Evolutionary conservation across 1,140 invertebrate species (phyloP).

Genomic region (Drosophila trapezifrons): DNA sequence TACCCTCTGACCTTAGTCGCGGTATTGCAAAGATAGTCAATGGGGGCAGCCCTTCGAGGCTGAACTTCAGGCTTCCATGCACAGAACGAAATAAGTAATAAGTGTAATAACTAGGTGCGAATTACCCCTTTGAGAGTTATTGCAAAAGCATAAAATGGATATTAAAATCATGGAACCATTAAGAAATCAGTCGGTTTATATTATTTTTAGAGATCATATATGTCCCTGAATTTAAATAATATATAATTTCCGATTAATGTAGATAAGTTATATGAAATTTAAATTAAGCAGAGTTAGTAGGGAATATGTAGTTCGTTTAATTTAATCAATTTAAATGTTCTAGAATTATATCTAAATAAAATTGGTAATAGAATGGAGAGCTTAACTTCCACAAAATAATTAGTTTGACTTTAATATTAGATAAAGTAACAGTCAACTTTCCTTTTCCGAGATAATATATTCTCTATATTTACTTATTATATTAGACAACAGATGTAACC

Average conservation of each 20-base stretch:
- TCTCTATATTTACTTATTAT: no score
- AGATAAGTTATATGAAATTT: neutral
- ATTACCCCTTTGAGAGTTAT: neutral
- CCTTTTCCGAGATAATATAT: no score
- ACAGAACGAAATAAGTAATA: neutral
- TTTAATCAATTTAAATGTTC: no score
- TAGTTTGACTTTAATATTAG: no score
- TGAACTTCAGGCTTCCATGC: slow-evolving; percentile 21
- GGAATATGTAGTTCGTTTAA: no score
- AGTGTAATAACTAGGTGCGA: slow-evolving; percentile 5
- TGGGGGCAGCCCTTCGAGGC: neutral
- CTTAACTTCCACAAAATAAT: no score
- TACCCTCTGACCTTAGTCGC: slow-evolving; percentile 12
- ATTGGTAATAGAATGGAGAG: no score
- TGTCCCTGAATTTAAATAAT: neutral
- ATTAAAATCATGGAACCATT: neutral
- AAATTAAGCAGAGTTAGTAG: neutral
- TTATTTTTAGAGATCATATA: neutral
- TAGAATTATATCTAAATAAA: no score
- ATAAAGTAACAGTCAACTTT: no score
- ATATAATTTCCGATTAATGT: neutral
- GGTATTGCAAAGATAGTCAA: neutral
- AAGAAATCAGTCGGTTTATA: neutral
- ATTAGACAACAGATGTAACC: no score
- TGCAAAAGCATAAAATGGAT: neutral